These are phyloP conservation scores for Silvanus unidentatus DNA, from an alignment of 2,888 invertebrate genomes.

Conservation along the genomic window DNA sequence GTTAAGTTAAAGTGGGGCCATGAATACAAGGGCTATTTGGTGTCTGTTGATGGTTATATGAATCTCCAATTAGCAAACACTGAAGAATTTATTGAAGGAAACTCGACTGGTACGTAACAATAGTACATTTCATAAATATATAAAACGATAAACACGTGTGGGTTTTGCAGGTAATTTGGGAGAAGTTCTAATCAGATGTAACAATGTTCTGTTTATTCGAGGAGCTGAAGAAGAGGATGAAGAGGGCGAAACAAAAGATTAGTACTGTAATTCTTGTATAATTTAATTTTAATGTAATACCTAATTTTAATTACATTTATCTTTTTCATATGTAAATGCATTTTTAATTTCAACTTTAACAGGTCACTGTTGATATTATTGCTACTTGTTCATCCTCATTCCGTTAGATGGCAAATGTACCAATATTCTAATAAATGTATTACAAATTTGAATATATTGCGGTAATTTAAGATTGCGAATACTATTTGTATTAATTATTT, in stretches of 20 bases:
- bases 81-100: slow-evolving; percentile 94
- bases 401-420: too few species aligned
- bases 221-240: slow-evolving; percentile 96
- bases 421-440: too few species aligned
- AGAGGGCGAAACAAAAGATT: slow-evolving; percentile 93
- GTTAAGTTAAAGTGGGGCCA: slow-evolving; percentile 99
- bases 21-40: slow-evolving; percentile 97
- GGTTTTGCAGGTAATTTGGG: slow-evolving; percentile 70
- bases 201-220: slow-evolving; percentile 92
- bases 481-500: too few species aligned
- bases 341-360: too few species aligned
- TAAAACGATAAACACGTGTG: too few species aligned
- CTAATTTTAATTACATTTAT: too few species aligned
- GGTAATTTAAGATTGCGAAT: too few species aligned
- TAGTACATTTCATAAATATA: too few species aligned
- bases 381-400: too few species aligned
- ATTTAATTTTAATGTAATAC: neutral
- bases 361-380: too few species aligned
- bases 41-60: slow-evolving; percentile 99
- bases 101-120: slow-evolving; percentile 70
- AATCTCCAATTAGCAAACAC: slow-evolving; percentile 96
- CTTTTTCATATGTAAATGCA: too few species aligned
- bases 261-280: slow-evolving; percentile 23
- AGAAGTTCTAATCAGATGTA: slow-evolving; percentile 94
- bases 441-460: too few species aligned